phyloP scores from a whole-genome alignment of 2,113 vertebrate genomes.

The Neodontobutis hainanensis region DNA sequence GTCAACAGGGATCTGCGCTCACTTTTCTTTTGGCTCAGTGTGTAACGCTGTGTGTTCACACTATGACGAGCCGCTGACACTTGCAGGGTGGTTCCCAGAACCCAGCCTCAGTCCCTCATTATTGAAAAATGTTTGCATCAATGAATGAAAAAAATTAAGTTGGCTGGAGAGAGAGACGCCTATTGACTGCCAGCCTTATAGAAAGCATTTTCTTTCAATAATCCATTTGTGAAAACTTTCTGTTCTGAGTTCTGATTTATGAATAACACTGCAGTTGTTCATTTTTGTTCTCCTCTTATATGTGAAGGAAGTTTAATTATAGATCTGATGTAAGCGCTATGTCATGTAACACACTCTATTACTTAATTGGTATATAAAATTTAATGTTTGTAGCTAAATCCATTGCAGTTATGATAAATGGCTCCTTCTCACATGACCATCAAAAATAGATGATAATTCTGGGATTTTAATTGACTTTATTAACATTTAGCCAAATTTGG shows the following conservation, averaged over 20 bases:
- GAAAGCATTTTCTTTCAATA: neutral
- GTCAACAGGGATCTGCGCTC: constrained; percentile 62
- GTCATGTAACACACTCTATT: too few species aligned
- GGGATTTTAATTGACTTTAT: too few species aligned
- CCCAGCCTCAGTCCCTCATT: constrained; percentile 1
- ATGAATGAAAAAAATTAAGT: constrained; percentile 14
- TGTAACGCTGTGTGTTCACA: constrained; percentile 23
- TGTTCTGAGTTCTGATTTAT: too few species aligned
- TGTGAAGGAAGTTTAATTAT: too few species aligned
- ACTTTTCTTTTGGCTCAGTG: constrained; percentile 59
- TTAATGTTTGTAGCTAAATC: too few species aligned
- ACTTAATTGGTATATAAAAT: too few species aligned
- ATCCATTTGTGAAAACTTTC: neutral
- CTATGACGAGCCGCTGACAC: constrained; percentile 44
- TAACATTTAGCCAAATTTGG: too few species aligned
- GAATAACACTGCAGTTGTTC: neutral
- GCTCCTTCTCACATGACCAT: too few species aligned
- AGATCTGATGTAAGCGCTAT: too few species aligned
- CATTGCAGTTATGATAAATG: too few species aligned
- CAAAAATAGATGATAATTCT: too few species aligned
- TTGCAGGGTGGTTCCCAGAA: constrained; percentile 20
- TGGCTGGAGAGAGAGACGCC: neutral
- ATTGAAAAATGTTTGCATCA: constrained; percentile 9
- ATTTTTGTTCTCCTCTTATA: too few species aligned
- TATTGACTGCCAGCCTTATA: neutral